Percentiles rank a stretch among this genome's conserved stretches.
Evolutionary conservation across 2,797 vertebrate genomes (phyloP).

Genomic region (Salmo trutta): DNA sequence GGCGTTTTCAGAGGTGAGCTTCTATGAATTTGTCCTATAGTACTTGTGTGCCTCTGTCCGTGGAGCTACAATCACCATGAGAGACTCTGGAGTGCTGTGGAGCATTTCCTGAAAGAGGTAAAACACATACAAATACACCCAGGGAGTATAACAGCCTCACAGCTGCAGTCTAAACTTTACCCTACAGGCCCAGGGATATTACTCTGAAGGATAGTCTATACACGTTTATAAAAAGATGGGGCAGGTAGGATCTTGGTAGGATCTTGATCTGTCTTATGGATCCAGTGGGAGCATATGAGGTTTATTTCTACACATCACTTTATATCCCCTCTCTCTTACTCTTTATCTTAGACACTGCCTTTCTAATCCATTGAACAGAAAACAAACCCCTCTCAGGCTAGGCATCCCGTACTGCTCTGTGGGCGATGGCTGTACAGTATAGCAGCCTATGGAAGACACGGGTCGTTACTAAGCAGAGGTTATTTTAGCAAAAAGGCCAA

Average conservation of each 20-base stretch:
- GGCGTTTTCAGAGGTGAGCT: not conserved
- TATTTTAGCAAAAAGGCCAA: conserved; percentile 32
- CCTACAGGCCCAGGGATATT: conserved; percentile 40
- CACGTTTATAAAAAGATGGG: conserved; percentile 17
- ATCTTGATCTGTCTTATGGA: conserved; percentile 41
- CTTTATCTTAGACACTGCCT: not conserved
- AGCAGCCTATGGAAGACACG: conserved; percentile 25
- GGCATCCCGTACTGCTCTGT: conserved; percentile 22
- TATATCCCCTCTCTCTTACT: not conserved
- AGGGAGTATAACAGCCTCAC: not conserved
- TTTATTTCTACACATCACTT: conserved; percentile 5
- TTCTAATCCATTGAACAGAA: not conserved
- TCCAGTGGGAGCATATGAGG: conserved; percentile 35
- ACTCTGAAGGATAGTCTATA: conserved; percentile 30
- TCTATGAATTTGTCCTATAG: not conserved
- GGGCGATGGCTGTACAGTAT: conserved; percentile 21
- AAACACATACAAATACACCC: conserved; percentile 9
- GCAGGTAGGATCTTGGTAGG: conserved; percentile 35
- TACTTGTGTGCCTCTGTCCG: conserved; percentile 18
- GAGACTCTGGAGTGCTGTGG: conserved; percentile 19
- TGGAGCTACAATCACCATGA: conserved; percentile 33
- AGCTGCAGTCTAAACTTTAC: conserved; percentile 26
- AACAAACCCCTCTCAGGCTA: conserved; percentile 6
- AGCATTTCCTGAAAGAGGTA: conserved; percentile 18
- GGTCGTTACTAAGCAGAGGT: conserved; percentile 73